Percentiles rank a stretch among this genome's conserved stretches.
Evolutionary conservation across 2,797 vertebrate genomes (phyloP).

Genomic region (Sebastes reedi): DNA sequence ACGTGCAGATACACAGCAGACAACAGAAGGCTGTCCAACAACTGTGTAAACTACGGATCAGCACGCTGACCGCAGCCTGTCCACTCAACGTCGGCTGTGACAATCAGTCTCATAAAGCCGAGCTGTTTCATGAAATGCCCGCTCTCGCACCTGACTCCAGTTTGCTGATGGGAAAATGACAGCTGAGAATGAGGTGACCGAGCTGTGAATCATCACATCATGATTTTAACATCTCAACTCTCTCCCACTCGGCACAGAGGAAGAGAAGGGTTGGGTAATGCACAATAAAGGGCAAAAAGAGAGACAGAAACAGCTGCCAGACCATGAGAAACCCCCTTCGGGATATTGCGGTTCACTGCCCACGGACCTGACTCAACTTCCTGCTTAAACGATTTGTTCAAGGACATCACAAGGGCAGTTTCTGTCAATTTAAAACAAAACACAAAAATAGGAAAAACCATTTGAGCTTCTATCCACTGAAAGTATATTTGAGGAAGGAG

Average conservation of each 20-base stretch:
- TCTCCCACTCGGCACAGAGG: not conserved
- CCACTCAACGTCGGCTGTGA: not conserved
- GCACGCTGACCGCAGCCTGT: slow-evolving; percentile 18
- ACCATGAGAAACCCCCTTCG: slow-evolving; percentile 35
- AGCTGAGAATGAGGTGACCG: slow-evolving; percentile 76
- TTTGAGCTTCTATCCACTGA: not conserved
- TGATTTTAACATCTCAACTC: slow-evolving; percentile 44
- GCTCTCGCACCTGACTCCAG: slow-evolving; percentile 50
- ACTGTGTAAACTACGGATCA: slow-evolving; percentile 56
- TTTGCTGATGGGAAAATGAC: slow-evolving; percentile 54
- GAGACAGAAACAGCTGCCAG: slow-evolving; percentile 74
- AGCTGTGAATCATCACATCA: slow-evolving; percentile 62
- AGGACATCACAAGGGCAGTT: not conserved
- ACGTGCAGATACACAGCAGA: not conserved
- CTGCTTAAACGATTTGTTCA: slow-evolving; percentile 14
- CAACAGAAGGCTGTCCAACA: slow-evolving; percentile 38
- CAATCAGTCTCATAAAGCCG: slow-evolving; percentile 15
- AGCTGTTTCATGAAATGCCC: slow-evolving; percentile 3
- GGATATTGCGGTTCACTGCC: slow-evolving; percentile 52
- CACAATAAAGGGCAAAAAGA: slow-evolving; percentile 38
- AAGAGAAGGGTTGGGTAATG: slow-evolving; percentile 9
- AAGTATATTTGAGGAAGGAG: not conserved
- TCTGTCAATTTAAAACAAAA: not conserved
- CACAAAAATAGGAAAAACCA: accelerated
- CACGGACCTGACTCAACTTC: slow-evolving; percentile 58